These are phyloP conservation scores for Acyrthosiphon pisum DNA, from an alignment of 1,140 invertebrate species.

Conservation along the genomic window DNA sequence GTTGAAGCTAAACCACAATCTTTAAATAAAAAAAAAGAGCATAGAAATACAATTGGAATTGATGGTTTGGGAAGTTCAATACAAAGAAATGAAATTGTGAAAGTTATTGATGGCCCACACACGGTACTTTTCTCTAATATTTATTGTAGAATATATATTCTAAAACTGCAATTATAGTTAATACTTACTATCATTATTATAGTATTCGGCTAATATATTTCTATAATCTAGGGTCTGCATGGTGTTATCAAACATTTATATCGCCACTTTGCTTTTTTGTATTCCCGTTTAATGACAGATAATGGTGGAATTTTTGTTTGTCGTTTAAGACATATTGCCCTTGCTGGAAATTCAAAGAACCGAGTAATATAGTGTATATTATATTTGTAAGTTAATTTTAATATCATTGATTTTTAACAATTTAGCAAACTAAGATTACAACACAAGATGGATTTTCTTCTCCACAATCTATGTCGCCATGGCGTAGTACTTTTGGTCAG, in stretches of 20 bases:
- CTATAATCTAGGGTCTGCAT: slow-evolving; percentile 72
- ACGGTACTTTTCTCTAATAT: slow-evolving; percentile 67
- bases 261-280: slow-evolving; percentile 90
- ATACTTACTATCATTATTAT: background rate
- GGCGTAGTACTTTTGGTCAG: slow-evolving; percentile 67
- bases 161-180: background rate
- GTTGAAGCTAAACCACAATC: slow-evolving; percentile 90
- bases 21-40: slow-evolving; percentile 87
- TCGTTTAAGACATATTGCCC: slow-evolving; percentile 87
- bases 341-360: slow-evolving; percentile 76
- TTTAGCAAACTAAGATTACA: slow-evolving; percentile 17
- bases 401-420: background rate
- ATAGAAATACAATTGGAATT: slow-evolving; percentile 85
- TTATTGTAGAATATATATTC: background rate
- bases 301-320: slow-evolving; percentile 98
- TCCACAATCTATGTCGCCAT: slow-evolving; percentile 63
- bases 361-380: slow-evolving; percentile 64
- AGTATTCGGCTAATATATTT: slow-evolving; percentile 34
- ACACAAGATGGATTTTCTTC: slow-evolving; percentile 61
- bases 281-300: slow-evolving; percentile 90
- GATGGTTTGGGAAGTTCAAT: slow-evolving; percentile 94
- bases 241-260: slow-evolving; percentile 97
- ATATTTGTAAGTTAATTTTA: background rate
- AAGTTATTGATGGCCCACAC: slow-evolving; percentile 95
- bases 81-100: slow-evolving; percentile 93